Conservation (phyloP, 2,888 invertebrate genomes). For the Meiosimyza platycephala region DNA sequence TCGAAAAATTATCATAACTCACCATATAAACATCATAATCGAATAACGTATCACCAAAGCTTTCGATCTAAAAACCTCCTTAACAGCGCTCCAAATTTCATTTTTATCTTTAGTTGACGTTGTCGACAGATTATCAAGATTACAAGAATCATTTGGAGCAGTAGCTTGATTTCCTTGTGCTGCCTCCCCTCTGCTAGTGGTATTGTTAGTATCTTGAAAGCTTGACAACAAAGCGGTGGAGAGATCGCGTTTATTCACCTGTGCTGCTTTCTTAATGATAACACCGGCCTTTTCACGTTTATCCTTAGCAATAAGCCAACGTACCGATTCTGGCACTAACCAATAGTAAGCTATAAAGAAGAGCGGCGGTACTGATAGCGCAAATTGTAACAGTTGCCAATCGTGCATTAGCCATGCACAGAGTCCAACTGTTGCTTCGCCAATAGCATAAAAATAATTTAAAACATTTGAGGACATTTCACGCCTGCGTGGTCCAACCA, state of each 20-base stretch:
- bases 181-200: neutral
- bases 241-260: constrained; percentile 69
- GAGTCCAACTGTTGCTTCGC: constrained; percentile 73
- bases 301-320: constrained; percentile 74
- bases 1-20: constrained; percentile 35
- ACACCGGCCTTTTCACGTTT: constrained; percentile 70
- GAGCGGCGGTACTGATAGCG: constrained; percentile 72
- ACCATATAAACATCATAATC: constrained; percentile 70
- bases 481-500: constrained; percentile 73
- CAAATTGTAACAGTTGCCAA: constrained; percentile 72
- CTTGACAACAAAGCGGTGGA: constrained; percentile 67
- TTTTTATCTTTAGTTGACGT: constrained; percentile 44
- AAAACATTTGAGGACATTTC: constrained; percentile 74
- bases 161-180: neutral
- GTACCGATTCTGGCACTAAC: constrained; percentile 75
- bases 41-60: constrained; percentile 67
- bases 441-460: constrained; percentile 75
- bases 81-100: constrained; percentile 66
- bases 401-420: constrained; percentile 72
- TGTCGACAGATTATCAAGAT: neutral
- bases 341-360: constrained; percentile 73
- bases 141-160: neutral
- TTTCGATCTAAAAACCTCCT: constrained; percentile 67
- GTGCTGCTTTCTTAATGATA: constrained; percentile 71
- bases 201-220: constrained; percentile 57